A percentile compares a stretch with the other conserved stretches of the same genome.
Evolutionary conservation across 2,113 vertebrate genomes (phyloP).

Genomic region (Ginglymostoma cirratum): DNA sequence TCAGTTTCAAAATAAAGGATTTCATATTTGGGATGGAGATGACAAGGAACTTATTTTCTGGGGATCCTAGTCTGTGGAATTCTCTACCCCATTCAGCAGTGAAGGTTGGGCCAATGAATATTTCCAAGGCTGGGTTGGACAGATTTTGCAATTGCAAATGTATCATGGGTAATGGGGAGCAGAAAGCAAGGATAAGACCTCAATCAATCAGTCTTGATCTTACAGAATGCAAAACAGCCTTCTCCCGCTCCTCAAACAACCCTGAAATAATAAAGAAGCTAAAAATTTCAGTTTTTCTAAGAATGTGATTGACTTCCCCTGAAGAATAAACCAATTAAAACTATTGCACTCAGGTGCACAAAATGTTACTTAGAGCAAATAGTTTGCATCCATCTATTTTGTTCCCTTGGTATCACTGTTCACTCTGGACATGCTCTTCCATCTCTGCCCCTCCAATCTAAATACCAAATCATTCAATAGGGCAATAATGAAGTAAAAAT

Average conservation of each 20-base stretch:
- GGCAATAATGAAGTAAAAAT: constrained; percentile 11
- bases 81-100: background rate
- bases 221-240: too few relatives aligned
- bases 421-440: background rate
- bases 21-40: too few relatives aligned
- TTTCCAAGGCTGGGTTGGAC: background rate
- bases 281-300: background rate
- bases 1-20: too few relatives aligned
- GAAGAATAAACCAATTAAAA: background rate
- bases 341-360: background rate
- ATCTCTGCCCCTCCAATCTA: background rate
- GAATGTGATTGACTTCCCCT: background rate
- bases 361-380: background rate
- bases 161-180: too few relatives aligned
- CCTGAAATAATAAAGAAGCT: background rate
- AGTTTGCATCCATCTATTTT: background rate
- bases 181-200: too few relatives aligned
- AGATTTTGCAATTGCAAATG: too few relatives aligned
- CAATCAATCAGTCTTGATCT: too few relatives aligned
- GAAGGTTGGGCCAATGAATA: background rate
- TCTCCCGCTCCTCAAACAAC: background rate
- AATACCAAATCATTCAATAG: background rate
- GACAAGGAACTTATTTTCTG: background rate
- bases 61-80: background rate
- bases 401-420: background rate